Percentiles rank a stretch among this genome's conserved stretches.
phyloP scores from a whole-genome alignment of 2,797 vertebrate genomes.

The Harpagifer antarcticus region DNA sequence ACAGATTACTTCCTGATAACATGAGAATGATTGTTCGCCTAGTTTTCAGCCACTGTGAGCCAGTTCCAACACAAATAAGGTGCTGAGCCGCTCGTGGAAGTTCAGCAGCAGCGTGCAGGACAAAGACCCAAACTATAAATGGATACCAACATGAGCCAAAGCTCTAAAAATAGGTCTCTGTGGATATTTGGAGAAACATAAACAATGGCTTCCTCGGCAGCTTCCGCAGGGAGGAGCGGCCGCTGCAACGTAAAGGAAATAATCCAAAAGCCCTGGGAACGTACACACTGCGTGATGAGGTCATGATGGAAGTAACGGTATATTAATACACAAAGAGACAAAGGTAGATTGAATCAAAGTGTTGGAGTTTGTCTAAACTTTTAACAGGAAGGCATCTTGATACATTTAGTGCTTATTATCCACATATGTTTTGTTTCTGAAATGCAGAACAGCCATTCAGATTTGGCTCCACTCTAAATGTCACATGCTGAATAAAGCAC shows the following conservation, averaged over 20 bases:
- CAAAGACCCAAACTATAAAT: constrained; percentile 71
- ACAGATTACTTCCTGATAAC: neutral
- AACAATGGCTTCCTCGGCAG: constrained; percentile 65
- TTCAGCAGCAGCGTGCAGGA: constrained; percentile 35
- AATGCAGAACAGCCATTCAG: no score
- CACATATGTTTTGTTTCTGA: no score
- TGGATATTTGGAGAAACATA: constrained; percentile 61
- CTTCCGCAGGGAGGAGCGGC: constrained; percentile 27
- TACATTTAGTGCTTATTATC: no score
- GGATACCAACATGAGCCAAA: constrained; percentile 57
- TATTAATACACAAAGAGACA: neutral
- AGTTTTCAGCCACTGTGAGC: neutral
- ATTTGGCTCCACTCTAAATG: no score
- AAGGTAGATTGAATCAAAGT: neutral
- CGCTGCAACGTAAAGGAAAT: constrained; percentile 27
- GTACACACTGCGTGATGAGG: no score
- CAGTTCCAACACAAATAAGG: constrained; percentile 56
- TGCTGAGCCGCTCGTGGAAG: neutral
- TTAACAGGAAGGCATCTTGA: no score
- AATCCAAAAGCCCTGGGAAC: neutral
- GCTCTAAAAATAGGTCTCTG: constrained; percentile 65
- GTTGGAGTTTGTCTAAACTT: neutral
- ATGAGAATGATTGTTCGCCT: neutral
- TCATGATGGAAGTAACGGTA: neutral
- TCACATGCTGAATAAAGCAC: no score